A percentile compares a stretch with the other conserved stretches of the same genome.
phyloP scores from a whole-genome alignment of 2,888 invertebrate genomes.

The Tethea ocularis region DNA sequence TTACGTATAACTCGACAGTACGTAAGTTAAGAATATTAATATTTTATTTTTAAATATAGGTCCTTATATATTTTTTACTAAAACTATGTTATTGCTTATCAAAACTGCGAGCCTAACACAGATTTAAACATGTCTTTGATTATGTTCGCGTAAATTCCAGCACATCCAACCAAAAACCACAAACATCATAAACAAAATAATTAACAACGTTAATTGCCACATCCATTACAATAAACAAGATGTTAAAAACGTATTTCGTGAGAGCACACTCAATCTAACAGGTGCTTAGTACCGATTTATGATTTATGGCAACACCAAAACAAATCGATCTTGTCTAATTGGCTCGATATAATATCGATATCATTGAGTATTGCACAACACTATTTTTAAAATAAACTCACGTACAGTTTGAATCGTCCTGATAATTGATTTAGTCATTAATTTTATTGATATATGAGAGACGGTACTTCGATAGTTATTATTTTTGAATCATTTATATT shows the following conservation, averaged over 20 bases:
- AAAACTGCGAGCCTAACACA: no score
- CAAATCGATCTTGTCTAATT: slow-evolving; percentile 69
- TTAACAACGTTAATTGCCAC: slow-evolving; percentile 32
- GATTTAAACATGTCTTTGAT: no score
- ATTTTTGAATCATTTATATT: no score
- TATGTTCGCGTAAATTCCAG: no score
- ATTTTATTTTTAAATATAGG: no score
- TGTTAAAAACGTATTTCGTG: slow-evolving; percentile 12
- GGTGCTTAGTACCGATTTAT: slow-evolving; percentile 55
- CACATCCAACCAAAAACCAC: background rate
- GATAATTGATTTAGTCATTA: background rate
- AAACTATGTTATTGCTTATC: no score
- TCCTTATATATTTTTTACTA: no score
- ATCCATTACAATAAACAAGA: slow-evolving; percentile 33
- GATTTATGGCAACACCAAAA: slow-evolving; percentile 74
- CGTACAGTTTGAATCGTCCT: slow-evolving; percentile 7
- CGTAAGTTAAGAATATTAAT: background rate
- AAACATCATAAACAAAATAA: background rate
- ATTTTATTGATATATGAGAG: background rate
- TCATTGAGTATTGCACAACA: slow-evolving; percentile 50
- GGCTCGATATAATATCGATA: slow-evolving; percentile 49
- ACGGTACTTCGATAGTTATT: background rate
- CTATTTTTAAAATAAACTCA: slow-evolving; percentile 16
- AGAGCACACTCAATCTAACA: slow-evolving; percentile 40
- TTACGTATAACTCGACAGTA: background rate